Evolutionary conservation across 2,113 vertebrate species (phyloP), one percentile per base, ranked within the genome.

Genomic region (Petroica traversi): DNA sequence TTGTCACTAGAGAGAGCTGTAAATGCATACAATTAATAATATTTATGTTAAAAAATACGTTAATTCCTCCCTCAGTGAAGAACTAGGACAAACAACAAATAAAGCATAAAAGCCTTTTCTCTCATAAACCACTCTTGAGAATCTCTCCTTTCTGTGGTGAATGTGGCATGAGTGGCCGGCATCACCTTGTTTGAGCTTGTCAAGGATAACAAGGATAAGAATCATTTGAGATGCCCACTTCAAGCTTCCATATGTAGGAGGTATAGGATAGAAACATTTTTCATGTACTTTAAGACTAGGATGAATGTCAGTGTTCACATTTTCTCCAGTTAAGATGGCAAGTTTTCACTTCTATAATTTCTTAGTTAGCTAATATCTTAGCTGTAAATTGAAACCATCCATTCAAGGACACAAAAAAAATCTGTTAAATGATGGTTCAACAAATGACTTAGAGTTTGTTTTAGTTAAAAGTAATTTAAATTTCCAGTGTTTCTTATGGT

Each of bases 1-100:
- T 92, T 93, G 73, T 93, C 91, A 85, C 74, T 91, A 93, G 92
- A 95, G 94, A 96, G 86, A 96, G 80, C 63, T 93, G 63, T 71
- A 89, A 74, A 94, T 89, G 77, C 43, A 52, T 63, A 72, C 25
- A 89, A 79, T 92, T 96, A 97, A 91, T 85, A 93, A 77, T 4
- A 77, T 67, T 92, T 77, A 93, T 74, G 63, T 71, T 88, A 58
- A 85, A 96, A 95, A 95, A 78, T 54, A 73, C 28, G 77, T 87
- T 73, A 48, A 87, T 91, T 74, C n/a, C 22, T 87, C 43, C 83
- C 55, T 77, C 63, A 43, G 13, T 89, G 84, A 76, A 91, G 40
- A 94, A 82, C 72, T 77, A 73, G 23, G 38, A 62, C 31, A 94
- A 91, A 85, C 83, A 91, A 81, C 71, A 88, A 84, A 88, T 43